A percentile compares a stretch with the other conserved stretches of the same genome.
Evolutionary conservation across 2,797 vertebrate species (phyloP).

Genomic region (Podargus strigoides): DNA sequence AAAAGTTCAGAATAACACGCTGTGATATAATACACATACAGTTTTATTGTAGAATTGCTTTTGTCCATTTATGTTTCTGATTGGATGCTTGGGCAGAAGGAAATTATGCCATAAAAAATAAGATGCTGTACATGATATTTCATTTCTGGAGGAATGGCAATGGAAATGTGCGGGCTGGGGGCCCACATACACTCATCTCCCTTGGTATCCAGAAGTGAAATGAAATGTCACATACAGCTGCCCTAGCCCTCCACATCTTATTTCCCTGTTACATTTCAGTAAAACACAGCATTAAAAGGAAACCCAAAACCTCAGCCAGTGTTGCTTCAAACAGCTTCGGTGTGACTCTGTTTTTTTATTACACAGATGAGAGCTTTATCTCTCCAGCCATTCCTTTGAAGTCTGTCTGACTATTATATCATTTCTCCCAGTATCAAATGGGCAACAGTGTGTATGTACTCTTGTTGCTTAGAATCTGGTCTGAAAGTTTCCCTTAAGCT

Average conservation of each 20-base stretch:
- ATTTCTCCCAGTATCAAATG: not conserved
- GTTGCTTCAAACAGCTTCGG: not conserved
- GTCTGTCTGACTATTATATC: not conserved
- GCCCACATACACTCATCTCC: conserved; percentile 24
- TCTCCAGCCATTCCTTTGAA: not conserved
- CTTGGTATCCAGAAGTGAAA: conserved; percentile 34
- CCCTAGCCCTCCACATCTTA: not conserved
- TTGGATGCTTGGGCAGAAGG: conserved; percentile 1
- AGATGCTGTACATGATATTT: conserved; percentile 38
- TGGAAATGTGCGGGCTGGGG: not conserved
- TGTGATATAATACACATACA: conserved; percentile 12
- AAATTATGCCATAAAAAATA: conserved; percentile 68
- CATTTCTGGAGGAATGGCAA: conserved; percentile 38
- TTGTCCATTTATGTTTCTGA: conserved; percentile 52
- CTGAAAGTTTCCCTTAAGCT: not conserved
- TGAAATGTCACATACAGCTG: conserved; percentile 26
- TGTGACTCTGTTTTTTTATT: not conserved
- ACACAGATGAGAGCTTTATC: not conserved
- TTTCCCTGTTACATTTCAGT: conserved; percentile 14
- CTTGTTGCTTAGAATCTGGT: not conserved
- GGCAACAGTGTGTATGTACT: not conserved
- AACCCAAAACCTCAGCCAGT: not conserved
- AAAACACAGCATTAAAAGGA: conserved; percentile 33
- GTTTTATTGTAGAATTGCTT: conserved; percentile 10
- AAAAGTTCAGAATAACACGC: conserved; percentile 34